Percentiles rank a stretch among this genome's conserved stretches.
These are phyloP conservation scores for Ictalurus punctatus DNA, from an alignment of 2,113 vertebrate species.

Conservation along the genomic window DNA sequence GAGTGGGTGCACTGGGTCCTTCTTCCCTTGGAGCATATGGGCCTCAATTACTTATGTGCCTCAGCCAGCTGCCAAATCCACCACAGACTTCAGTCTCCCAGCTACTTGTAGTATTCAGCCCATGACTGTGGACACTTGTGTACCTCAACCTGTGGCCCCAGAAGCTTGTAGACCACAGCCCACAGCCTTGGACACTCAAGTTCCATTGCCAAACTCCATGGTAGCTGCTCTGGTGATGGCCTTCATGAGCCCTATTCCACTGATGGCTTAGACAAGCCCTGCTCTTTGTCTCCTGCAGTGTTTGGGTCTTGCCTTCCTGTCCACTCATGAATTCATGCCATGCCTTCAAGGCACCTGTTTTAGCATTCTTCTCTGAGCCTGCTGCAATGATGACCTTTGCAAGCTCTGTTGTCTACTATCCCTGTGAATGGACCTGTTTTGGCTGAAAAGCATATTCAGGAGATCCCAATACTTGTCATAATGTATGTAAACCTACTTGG, in stretches of 20 bases:
- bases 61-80: not conserved
- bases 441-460: not conserved
- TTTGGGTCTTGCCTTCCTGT: not conserved
- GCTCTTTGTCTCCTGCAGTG: not conserved
- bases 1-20: not conserved
- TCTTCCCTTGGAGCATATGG: not conserved
- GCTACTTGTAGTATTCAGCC: not conserved
- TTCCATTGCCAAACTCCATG: not conserved
- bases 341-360: not conserved
- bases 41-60: not conserved
- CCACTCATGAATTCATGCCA: not conserved
- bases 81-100: not conserved
- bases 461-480: not conserved
- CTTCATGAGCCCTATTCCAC: not conserved
- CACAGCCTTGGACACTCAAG: not conserved
- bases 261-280: not conserved
- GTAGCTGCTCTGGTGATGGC: not conserved
- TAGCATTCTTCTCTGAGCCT: not conserved
- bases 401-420: not conserved
- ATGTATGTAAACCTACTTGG: not conserved
- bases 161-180: too few relatives aligned
- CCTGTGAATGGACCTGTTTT: not conserved
- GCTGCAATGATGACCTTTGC: not conserved
- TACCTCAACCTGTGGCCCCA: too few relatives aligned
- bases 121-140: too few relatives aligned